These are phyloP conservation scores for Archivesica marissinica DNA, from an alignment of 1,140 invertebrate genomes.

Conservation along the genomic window DNA sequence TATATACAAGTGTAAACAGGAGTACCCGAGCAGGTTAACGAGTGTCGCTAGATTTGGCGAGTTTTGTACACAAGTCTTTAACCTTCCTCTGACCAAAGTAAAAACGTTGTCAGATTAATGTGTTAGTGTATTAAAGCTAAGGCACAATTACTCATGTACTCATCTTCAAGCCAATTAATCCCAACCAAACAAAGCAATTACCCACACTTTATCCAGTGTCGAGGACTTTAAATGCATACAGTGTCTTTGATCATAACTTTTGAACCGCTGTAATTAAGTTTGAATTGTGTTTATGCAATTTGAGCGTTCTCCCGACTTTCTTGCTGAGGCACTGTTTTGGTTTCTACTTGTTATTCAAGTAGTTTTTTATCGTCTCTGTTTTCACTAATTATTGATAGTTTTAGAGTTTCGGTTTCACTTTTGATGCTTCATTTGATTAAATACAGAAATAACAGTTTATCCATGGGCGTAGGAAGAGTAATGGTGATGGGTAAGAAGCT, in stretches of 20 bases:
- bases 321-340: constrained; percentile 40
- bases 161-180: constrained; percentile 48
- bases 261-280: constrained; percentile 51
- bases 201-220: constrained; percentile 56
- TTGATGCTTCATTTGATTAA: constrained; percentile 50
- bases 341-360: constrained; percentile 47
- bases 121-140: constrained; percentile 7
- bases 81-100: constrained; percentile 21
- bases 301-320: constrained; percentile 5
- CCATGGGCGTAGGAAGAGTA: neutral
- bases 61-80: constrained; percentile 37
- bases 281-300: constrained; percentile 58
- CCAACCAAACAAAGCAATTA: constrained; percentile 49
- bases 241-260: constrained; percentile 56
- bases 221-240: constrained; percentile 44
- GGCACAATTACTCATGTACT: constrained; percentile 24
- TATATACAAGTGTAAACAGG: constrained; percentile 45
- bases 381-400: constrained; percentile 29
- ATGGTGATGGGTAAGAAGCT: neutral
- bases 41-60: constrained; percentile 11
- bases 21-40: neutral
- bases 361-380: neutral
- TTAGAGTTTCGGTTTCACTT: constrained; percentile 27
- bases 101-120: constrained; percentile 50
- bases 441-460: constrained; percentile 35